Conservation (phyloP, 2,888 invertebrate species). For the Piscicola geometra region DNA sequence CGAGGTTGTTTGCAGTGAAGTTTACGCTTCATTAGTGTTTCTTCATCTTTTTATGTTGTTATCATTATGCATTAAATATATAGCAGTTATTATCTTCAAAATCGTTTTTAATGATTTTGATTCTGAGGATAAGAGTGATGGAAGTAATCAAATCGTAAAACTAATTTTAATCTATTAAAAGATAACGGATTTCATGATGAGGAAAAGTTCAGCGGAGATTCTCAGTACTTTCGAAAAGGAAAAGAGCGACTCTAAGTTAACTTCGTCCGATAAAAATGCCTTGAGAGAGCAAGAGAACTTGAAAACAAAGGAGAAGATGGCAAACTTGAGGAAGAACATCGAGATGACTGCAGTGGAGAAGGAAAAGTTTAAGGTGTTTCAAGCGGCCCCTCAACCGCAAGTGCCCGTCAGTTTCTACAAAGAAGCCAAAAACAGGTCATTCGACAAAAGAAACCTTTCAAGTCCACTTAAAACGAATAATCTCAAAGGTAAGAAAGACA, state of each 20-base stretch:
- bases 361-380: constrained; percentile 12
- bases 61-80: no score
- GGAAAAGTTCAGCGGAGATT: no score
- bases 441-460: neutral
- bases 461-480: neutral
- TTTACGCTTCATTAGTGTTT: no score
- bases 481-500: neutral
- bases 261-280: neutral
- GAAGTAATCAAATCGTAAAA: no score
- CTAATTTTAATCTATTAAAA: no score
- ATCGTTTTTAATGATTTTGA: no score
- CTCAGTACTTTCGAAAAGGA: no score
- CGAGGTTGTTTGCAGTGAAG: neutral
- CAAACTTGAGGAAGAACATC: constrained; percentile 18
- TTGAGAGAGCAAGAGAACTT: neutral
- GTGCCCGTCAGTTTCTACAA: neutral
- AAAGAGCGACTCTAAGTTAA: no score
- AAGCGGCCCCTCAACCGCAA: neutral
- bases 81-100: no score
- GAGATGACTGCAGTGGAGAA: neutral
- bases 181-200: no score
- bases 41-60: no score
- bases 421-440: neutral
- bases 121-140: no score
- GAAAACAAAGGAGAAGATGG: constrained; percentile 25